These are phyloP conservation scores for Microcaecilia unicolor DNA, from an alignment of 2,797 vertebrate species.

Conservation along the genomic window DNA sequence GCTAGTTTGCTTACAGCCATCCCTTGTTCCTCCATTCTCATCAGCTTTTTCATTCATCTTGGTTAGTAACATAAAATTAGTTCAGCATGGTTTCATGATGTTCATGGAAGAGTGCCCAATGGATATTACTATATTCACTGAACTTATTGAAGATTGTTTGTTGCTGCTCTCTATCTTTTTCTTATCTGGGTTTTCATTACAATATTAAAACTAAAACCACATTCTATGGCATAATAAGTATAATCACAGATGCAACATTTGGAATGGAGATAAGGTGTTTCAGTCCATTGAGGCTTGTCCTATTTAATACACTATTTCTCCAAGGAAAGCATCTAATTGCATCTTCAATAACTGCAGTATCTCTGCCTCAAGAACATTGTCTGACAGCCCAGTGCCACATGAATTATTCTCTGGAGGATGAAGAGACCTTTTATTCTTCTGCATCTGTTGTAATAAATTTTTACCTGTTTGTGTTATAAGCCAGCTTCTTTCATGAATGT, in stretches of 20 bases:
- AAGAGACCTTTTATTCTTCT: not conserved
- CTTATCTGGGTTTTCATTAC: not conserved
- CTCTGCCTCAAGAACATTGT: not conserved
- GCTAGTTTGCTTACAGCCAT: too few relatives aligned
- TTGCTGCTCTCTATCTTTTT: not conserved
- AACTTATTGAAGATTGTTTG: not conserved
- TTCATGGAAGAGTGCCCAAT: too few relatives aligned
- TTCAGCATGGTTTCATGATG: too few relatives aligned
- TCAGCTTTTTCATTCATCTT: too few relatives aligned
- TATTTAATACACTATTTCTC: not conserved
- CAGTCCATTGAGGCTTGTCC: not conserved
- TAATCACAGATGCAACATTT: not conserved
- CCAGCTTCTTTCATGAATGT: not conserved
- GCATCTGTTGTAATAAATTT: not conserved
- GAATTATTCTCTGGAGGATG: not conserved
- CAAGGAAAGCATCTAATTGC: not conserved
- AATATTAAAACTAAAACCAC: not conserved
- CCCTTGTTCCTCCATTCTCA: too few relatives aligned
- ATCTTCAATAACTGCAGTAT: not conserved
- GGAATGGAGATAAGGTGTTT: accelerated
- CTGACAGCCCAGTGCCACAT: not conserved
- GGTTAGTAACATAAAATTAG: too few relatives aligned
- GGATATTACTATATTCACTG: too few relatives aligned
- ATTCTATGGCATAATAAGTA: not conserved
- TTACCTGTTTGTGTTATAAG: not conserved